Evolutionary conservation across 2,797 vertebrate species (phyloP).

Genomic region (Coreius guichenoti): DNA sequence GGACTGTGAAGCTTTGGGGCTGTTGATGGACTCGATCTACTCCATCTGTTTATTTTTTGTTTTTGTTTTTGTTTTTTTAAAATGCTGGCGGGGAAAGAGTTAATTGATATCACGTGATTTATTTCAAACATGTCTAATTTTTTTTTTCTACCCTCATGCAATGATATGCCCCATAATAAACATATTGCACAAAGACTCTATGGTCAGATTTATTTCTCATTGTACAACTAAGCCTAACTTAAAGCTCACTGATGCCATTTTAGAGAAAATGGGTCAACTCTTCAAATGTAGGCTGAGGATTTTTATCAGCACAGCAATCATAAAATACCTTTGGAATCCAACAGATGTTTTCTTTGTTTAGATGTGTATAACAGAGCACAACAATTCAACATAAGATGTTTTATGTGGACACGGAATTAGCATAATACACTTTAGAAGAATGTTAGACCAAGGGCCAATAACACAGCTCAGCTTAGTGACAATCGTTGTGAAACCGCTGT

Average conservation of each 20-base stretch:
- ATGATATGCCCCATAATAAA: background rate
- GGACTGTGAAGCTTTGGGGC: no score
- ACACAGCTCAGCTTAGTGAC: conserved; percentile 31
- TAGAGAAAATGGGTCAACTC: conserved; percentile 20
- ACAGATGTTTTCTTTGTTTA: background rate
- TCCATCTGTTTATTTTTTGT: no score
- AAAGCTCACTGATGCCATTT: background rate
- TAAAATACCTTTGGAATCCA: conserved; percentile 33
- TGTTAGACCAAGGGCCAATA: background rate
- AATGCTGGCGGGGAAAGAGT: no score
- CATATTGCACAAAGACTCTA: background rate
- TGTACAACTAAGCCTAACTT: background rate
- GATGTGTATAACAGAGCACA: background rate
- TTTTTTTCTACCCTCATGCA: background rate
- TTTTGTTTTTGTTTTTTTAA: no score
- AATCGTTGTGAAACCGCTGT: conserved; percentile 49
- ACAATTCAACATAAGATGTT: conserved; percentile 37
- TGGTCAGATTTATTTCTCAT: background rate
- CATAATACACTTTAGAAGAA: conserved; percentile 56
- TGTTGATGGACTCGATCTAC: no score
- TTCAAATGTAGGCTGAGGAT: background rate
- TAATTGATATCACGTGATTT: no score
- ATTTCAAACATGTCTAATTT: no score
- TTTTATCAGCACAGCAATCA: background rate
- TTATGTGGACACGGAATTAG: conserved; percentile 37